Conservation (phyloP, 2,797 vertebrate species). For the Chanos chanos region DNA sequence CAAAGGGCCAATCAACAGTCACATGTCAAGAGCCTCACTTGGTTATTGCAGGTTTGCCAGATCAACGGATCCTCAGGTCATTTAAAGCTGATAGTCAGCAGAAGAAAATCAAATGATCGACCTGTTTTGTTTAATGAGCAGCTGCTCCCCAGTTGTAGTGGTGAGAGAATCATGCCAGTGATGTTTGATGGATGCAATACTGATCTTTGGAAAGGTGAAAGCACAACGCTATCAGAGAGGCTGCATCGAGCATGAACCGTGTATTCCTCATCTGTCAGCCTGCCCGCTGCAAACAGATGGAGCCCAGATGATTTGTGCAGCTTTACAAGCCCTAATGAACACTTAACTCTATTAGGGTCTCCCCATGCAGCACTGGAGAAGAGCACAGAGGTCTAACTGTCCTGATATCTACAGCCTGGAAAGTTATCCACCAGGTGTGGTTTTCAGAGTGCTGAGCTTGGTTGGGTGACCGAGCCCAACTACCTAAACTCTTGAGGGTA, state of each 20-base stretch:
- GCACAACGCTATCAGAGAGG: neutral
- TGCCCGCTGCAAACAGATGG: conserved; percentile 55
- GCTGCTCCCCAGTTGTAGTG: conserved; percentile 2
- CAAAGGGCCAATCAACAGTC: too few species aligned
- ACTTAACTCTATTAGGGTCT: conserved; percentile 45
- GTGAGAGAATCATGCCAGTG: neutral
- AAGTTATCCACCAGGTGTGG: too few species aligned
- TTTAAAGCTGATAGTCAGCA: conserved; percentile 11
- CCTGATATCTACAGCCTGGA: neutral
- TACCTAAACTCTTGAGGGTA: too few species aligned
- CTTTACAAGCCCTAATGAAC: conserved; percentile 50
- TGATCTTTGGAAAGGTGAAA: conserved; percentile 7
- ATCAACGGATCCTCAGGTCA: conserved; percentile 31
- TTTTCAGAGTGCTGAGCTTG: too few species aligned
- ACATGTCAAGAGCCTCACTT: too few species aligned
- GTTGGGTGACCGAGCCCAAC: too few species aligned
- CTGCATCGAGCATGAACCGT: conserved; percentile 40
- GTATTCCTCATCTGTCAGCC: conserved; percentile 40
- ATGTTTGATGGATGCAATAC: neutral
- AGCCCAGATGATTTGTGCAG: conserved; percentile 51
- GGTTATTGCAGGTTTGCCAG: too few species aligned
- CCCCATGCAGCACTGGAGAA: conserved; percentile 28
- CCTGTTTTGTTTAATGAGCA: neutral
- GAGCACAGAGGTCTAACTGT: neutral
- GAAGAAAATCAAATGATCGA: conserved; percentile 2